Conservation (phyloP, 1,140 invertebrate genomes). For the Microplitis demolitor region DNA sequence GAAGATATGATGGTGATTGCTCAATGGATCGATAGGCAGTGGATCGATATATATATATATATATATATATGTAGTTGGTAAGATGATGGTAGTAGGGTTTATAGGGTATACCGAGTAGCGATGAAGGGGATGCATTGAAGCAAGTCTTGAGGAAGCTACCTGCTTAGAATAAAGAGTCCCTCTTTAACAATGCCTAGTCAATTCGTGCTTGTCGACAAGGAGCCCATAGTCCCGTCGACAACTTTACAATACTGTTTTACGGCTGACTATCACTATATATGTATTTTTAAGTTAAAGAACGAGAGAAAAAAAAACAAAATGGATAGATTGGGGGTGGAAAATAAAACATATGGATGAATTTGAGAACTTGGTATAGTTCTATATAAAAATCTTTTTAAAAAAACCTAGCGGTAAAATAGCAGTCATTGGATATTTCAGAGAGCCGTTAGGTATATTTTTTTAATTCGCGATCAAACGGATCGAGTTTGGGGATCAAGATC, state of each 20-base stretch:
- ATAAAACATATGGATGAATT: slow-evolving; percentile 38
- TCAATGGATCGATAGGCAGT: not conserved
- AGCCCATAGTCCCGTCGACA: slow-evolving; percentile 6
- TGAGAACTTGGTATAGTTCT: slow-evolving; percentile 30
- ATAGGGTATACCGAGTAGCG: not conserved
- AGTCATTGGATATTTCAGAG: slow-evolving; percentile 40
- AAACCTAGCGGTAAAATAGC: slow-evolving; percentile 42
- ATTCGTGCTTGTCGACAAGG: slow-evolving; percentile 38
- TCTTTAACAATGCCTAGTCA: slow-evolving; percentile 27
- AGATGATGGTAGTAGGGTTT: not conserved
- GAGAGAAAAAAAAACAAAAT: slow-evolving; percentile 22
- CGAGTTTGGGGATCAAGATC: slow-evolving; percentile 17
- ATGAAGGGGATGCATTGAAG: not conserved
- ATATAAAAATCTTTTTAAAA: not conserved
- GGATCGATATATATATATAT: not conserved
- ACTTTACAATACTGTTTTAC: slow-evolving; percentile 12
- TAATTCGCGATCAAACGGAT: slow-evolving; percentile 37
- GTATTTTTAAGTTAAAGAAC: slow-evolving; percentile 28
- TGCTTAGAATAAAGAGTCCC: slow-evolving; percentile 33
- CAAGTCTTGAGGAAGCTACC: slow-evolving; percentile 24
- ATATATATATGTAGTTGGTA: not conserved
- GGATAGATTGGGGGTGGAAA: slow-evolving; percentile 16
- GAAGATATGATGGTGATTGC: not conserved
- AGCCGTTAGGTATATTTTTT: slow-evolving; percentile 47
- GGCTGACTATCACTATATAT: not conserved